A percentile compares a stretch with the other conserved stretches of the same genome.
These are phyloP conservation scores for Caenorhabditis auriculariae DNA, from an alignment of 2,888 invertebrate species.

Conservation along the genomic window DNA sequence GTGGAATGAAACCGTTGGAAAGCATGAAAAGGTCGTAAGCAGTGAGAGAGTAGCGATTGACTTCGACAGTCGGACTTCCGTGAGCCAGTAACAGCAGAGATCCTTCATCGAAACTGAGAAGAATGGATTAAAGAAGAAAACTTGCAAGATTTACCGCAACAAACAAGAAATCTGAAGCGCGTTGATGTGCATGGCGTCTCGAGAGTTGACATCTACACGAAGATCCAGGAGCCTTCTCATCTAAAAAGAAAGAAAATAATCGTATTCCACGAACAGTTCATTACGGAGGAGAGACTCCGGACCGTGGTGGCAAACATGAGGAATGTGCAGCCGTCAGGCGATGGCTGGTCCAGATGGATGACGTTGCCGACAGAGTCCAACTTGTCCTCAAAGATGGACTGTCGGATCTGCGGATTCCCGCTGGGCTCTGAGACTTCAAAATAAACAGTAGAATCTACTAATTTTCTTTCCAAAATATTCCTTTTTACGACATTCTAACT, in stretches of 20 bases:
- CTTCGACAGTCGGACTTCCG: conserved; percentile 5
- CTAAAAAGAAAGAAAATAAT: not conserved
- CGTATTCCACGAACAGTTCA: too few species aligned
- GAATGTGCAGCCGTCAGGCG: conserved; percentile 26
- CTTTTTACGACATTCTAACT: not conserved
- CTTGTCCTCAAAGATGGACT: conserved; percentile 11
- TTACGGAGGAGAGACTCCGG: conserved; percentile 26
- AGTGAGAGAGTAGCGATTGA: conserved; percentile 17
- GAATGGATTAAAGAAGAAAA: too few species aligned
- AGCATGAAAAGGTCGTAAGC: conserved; percentile 26
- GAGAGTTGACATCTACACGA: conserved; percentile 20
- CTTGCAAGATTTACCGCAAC: conserved; percentile 10
- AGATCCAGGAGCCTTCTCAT: conserved; percentile 10
- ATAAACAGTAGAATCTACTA: too few species aligned
- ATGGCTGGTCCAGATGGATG: conserved; percentile 7
- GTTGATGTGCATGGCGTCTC: conserved; percentile 20
- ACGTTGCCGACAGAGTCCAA: conserved; percentile 1
- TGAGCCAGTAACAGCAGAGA: conserved; percentile 9
- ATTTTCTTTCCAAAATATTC: too few species aligned
- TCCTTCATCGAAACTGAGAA: conserved; percentile 14
- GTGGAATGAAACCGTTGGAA: conserved; percentile 6
- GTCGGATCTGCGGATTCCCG: conserved; percentile 15
- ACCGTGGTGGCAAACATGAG: conserved; percentile 35
- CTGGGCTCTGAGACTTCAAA: too few species aligned
- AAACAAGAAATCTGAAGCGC: conserved; percentile 28